Percentiles rank a stretch among this genome's conserved stretches.
Conservation (phyloP, 2,113 vertebrate genomes). For the Hemichromis elongatus region DNA sequence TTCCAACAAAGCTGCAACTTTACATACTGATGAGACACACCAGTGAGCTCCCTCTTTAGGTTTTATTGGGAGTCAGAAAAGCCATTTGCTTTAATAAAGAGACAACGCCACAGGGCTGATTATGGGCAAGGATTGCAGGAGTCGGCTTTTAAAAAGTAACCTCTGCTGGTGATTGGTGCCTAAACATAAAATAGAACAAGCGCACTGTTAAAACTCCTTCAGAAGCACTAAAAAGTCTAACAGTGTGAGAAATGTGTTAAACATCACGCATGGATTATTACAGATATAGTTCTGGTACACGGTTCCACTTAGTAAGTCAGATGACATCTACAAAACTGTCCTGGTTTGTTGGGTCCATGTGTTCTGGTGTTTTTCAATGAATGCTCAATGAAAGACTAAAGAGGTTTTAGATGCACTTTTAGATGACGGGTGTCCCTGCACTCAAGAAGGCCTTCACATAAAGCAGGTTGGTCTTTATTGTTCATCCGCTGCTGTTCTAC, state of each 20-base stretch:
- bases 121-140: not conserved
- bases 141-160: not conserved
- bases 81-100: not conserved
- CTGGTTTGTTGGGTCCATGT: not conserved
- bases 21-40: not conserved
- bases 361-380: not conserved
- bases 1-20: not conserved
- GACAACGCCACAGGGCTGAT: not conserved
- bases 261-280: not conserved
- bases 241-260: not conserved
- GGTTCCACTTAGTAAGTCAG: not conserved
- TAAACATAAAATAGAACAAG: not conserved
- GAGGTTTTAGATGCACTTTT: not conserved
- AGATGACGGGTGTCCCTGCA: constrained; percentile 19
- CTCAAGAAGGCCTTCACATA: constrained; percentile 1
- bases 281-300: not conserved
- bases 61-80: not conserved
- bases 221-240: not conserved
- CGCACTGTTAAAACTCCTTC: not conserved
- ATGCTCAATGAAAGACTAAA: not conserved
- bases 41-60: not conserved
- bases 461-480: not conserved
- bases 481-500: not conserved
- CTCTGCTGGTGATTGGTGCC: not conserved
- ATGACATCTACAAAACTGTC: not conserved